These are phyloP conservation scores for Spinus pinus DNA, from an alignment of 2,797 vertebrate species.

Conservation along the genomic window DNA sequence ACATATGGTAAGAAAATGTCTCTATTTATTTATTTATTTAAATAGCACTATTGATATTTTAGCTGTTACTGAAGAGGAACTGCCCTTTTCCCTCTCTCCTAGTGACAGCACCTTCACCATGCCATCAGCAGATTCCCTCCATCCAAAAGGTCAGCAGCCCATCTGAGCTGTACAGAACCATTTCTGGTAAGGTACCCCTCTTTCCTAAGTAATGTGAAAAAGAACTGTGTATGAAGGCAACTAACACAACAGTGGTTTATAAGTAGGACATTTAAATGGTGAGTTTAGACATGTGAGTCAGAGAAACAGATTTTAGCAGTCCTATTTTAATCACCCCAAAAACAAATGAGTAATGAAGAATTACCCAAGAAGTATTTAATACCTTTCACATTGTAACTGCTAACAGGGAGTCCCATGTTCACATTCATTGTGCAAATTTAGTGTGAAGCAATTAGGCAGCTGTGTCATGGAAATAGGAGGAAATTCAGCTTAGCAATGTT, in stretches of 20 bases:
- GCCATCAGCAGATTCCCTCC: constrained; percentile 57
- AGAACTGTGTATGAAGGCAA: neutral
- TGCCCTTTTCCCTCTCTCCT: constrained; percentile 21
- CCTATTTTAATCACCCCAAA: neutral
- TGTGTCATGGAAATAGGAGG: neutral
- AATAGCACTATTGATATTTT: neutral
- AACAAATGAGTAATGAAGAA: constrained; percentile 68
- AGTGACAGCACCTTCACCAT: constrained; percentile 79
- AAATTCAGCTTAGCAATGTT: neutral
- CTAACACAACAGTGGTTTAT: neutral
- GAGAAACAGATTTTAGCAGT: neutral
- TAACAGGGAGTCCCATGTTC: neutral
- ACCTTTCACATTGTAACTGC: neutral
- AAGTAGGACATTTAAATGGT: neutral
- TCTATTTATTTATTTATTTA: neutral
- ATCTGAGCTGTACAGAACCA: constrained; percentile 69
- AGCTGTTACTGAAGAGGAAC: neutral
- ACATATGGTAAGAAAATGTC: constrained; percentile 61
- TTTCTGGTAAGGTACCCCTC: constrained; percentile 73
- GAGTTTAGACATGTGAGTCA: fast-evolving
- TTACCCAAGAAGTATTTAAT: neutral
- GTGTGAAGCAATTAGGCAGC: neutral
- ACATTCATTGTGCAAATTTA: neutral
- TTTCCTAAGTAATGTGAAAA: neutral
- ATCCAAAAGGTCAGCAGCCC: constrained; percentile 33